Evolutionary conservation across 1,140 invertebrate genomes (phyloP).

Genomic region (Leptopilina clavipes): DNA sequence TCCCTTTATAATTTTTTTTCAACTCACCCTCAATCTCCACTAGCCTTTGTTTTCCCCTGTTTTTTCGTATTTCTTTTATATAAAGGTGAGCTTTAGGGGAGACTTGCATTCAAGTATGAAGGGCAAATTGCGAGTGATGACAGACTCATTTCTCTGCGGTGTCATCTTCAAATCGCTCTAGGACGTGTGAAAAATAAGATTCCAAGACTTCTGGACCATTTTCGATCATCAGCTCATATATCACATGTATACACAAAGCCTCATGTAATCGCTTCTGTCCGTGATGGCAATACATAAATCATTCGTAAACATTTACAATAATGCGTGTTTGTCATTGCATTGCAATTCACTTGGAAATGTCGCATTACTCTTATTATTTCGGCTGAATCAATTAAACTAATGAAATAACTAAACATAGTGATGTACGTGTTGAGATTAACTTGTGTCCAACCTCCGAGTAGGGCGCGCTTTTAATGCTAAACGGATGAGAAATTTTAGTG

Average conservation of each 20-base stretch:
- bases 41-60: too few relatives aligned
- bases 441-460: background rate
- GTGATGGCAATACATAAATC: background rate
- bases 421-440: slow-evolving; percentile 3
- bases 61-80: background rate
- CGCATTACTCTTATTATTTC: too few relatives aligned
- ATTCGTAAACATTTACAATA: background rate
- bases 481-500: slow-evolving; percentile 19
- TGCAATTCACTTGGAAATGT: background rate
- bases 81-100: slow-evolving; percentile 33
- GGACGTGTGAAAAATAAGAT: slow-evolving; percentile 56
- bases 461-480: slow-evolving; percentile 14
- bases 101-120: slow-evolving; percentile 36
- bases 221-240: slow-evolving; percentile 46
- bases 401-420: background rate
- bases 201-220: slow-evolving; percentile 45
- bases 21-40: too few relatives aligned
- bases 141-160: slow-evolving; percentile 58
- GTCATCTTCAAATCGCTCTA: slow-evolving; percentile 51
- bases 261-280: background rate
- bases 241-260: slow-evolving; percentile 9
- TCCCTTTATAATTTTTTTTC: too few relatives aligned
- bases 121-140: slow-evolving; percentile 55
- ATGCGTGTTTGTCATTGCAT: background rate
- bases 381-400: background rate